Conservation (phyloP, 2,797 vertebrate genomes). For the Pterois miles region DNA sequence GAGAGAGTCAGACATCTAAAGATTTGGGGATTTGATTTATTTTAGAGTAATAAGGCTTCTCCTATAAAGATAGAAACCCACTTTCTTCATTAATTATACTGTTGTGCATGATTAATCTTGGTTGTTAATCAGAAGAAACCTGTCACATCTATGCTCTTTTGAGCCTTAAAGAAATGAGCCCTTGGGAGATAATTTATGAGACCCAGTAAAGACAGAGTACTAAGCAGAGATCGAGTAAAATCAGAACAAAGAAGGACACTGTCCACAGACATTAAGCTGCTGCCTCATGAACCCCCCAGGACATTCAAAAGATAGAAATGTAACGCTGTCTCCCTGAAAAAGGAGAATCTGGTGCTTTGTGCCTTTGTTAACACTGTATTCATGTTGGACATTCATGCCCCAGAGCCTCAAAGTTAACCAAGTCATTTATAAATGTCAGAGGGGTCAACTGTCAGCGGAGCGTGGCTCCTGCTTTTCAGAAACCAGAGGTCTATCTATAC, state of each 20-base stretch:
- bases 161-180: background rate
- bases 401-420: slow-evolving; percentile 33
- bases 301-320: slow-evolving; percentile 25
- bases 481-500: slow-evolving; percentile 35
- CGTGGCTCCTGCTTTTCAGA: slow-evolving; percentile 50
- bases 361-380: slow-evolving; percentile 1
- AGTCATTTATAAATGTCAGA: slow-evolving; percentile 43
- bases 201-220: background rate
- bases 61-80: background rate
- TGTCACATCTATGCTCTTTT: background rate
- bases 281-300: slow-evolving; percentile 1
- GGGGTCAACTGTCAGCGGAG: slow-evolving; percentile 40
- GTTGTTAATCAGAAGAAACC: background rate
- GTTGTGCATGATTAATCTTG: background rate
- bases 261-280: slow-evolving; percentile 2
- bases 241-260: slow-evolving; percentile 4
- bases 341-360: slow-evolving; percentile 28
- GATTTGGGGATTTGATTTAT: background rate
- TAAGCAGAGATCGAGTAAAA: background rate
- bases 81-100: background rate
- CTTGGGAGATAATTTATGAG: background rate
- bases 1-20: background rate
- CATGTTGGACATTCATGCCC: slow-evolving; percentile 23
- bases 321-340: slow-evolving; percentile 1
- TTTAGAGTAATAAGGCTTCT: background rate